phyloP scores from a whole-genome alignment of 2,888 invertebrate genomes.

The Amphiduros pacificus region DNA sequence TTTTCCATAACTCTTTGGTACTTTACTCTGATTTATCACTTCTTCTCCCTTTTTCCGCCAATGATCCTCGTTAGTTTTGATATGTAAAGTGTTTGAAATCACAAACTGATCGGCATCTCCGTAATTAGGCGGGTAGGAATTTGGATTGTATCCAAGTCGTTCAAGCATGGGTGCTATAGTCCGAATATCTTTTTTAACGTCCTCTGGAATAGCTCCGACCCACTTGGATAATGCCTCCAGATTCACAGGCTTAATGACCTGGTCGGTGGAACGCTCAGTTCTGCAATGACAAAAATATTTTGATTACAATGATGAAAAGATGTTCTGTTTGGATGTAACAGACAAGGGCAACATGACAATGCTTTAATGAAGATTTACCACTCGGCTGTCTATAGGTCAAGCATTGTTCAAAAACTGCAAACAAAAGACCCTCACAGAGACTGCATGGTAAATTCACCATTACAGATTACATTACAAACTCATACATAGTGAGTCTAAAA shows the following conservation, averaged over 20 bases:
- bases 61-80: constrained; percentile 55
- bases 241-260: constrained; percentile 97
- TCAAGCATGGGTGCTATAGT: constrained; percentile 93
- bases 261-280: constrained; percentile 96
- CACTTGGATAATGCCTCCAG: constrained; percentile 79
- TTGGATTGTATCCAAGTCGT: constrained; percentile 86
- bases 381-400: no score
- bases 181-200: constrained; percentile 90
- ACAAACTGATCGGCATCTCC: constrained; percentile 79
- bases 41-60: constrained; percentile 20
- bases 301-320: not conserved
- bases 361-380: no score
- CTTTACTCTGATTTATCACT: constrained; percentile 15
- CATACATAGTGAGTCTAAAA: no score
- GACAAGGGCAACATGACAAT: no score
- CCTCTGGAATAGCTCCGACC: constrained; percentile 66
- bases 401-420: no score
- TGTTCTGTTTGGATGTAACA: no score
- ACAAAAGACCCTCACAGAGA: no score
- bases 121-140: constrained; percentile 94
- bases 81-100: constrained; percentile 62
- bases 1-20: no score
- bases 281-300: constrained; percentile 63
- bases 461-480: no score
- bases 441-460: no score